Conservation (phyloP, 1,140 invertebrate genomes). For the Chymomyza costata region DNA sequence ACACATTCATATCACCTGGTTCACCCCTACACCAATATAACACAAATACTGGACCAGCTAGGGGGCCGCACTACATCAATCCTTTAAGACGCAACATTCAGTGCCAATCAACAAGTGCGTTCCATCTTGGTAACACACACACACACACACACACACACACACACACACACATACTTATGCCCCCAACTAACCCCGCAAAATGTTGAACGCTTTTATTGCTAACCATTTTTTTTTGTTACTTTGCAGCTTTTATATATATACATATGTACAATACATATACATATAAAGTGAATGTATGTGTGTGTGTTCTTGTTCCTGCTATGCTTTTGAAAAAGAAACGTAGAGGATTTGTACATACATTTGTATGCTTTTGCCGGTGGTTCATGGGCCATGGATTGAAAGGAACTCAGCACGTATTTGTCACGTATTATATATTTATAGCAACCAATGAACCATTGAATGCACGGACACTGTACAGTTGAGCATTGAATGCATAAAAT, state of each 20-base stretch:
- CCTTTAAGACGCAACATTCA: constrained; percentile 71
- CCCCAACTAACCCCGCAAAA: no score
- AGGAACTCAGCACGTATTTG: constrained; percentile 71
- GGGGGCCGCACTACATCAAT: constrained; percentile 61
- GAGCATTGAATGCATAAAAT: constrained; percentile 55
- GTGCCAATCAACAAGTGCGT: constrained; percentile 72
- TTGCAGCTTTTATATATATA: neutral
- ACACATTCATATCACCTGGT: no score
- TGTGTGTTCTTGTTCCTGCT: neutral
- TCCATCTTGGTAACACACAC: constrained; percentile 44
- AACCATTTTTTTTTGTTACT: constrained; percentile 51
- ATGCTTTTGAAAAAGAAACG: no score
- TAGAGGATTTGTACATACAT: constrained; percentile 55
- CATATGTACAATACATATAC: neutral
- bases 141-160: neutral
- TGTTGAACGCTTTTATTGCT: constrained; percentile 71
- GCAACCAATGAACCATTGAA: constrained; percentile 72
- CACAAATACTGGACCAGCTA: no score
- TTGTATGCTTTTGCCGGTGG: constrained; percentile 28
- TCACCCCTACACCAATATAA: no score
- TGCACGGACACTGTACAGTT: constrained; percentile 42
- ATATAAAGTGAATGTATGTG: neutral
- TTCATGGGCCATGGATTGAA: constrained; percentile 46
- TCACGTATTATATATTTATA: constrained; percentile 73
- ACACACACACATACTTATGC: neutral